Percentiles rank a stretch among this genome's conserved stretches.
phyloP scores from a whole-genome alignment of 2,888 invertebrate species.

The Lepidocyrtinus sp. region DNA sequence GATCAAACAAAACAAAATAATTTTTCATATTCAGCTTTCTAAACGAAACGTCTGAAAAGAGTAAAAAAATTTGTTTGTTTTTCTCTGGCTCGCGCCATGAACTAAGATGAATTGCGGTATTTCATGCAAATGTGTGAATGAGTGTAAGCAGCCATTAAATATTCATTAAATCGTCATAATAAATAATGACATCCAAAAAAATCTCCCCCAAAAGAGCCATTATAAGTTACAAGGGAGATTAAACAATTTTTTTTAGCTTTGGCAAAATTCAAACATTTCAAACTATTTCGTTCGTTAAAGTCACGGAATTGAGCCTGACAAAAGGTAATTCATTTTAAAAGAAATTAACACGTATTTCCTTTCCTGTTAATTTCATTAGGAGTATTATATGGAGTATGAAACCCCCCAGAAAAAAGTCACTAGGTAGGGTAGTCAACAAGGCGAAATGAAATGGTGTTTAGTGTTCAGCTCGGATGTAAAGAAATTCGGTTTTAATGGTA shows the following conservation, averaged over 20 bases:
- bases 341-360: conserved; percentile 2
- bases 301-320: conserved; percentile 11
- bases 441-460: too few species aligned
- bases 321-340: background rate
- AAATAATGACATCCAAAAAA: too few species aligned
- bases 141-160: conserved; percentile 9
- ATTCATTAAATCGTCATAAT: conserved; percentile 11
- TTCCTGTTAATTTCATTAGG: conserved; percentile 42
- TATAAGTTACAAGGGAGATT: background rate
- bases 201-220: background rate
- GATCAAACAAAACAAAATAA: background rate
- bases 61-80: background rate
- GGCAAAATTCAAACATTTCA: background rate
- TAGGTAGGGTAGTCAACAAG: too few species aligned
- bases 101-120: background rate
- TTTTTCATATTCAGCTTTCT: conserved; percentile 10
- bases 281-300: background rate
- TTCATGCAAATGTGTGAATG: conserved; percentile 11
- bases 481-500: too few species aligned
- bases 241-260: too few species aligned
- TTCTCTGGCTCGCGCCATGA: background rate
- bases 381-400: too few species aligned
- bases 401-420: background rate
- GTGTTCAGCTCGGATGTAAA: background rate
- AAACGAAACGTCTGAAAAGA: background rate